Conservation (phyloP, 2,113 vertebrate species). For the Lepisosteus oculatus region DNA sequence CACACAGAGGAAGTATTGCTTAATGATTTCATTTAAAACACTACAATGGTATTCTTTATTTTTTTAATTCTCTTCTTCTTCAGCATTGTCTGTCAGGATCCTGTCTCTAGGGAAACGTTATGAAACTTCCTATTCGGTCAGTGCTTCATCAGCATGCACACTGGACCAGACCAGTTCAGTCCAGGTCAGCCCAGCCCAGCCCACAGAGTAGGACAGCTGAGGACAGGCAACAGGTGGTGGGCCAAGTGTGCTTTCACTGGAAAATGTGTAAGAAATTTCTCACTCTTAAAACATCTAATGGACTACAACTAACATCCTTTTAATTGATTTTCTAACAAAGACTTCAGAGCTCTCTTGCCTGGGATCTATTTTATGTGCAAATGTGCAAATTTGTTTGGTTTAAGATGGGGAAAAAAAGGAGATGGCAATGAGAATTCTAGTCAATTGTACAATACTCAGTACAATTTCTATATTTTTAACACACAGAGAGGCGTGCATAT, state of each 20-base stretch:
- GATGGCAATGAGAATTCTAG: slow-evolving; percentile 21
- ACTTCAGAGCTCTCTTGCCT: not conserved
- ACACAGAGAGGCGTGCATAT: slow-evolving; percentile 10
- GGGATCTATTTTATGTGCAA: slow-evolving; percentile 27
- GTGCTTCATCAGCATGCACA: not conserved
- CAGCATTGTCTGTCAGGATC: not conserved
- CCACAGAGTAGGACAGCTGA: not conserved
- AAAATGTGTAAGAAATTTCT: not conserved
- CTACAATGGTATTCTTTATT: not conserved
- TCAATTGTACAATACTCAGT: not conserved
- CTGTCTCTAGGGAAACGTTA: slow-evolving; percentile 15
- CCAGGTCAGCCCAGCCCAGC: not conserved
- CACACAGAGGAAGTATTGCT: slow-evolving; percentile 3
- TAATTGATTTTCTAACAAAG: slow-evolving; percentile 3
- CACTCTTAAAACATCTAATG: not conserved
- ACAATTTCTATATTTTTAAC: slow-evolving; percentile 4
- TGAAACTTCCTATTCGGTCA: not conserved
- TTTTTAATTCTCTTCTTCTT: not conserved
- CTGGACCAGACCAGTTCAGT: not conserved
- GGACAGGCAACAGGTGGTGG: not conserved
- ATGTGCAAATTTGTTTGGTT: slow-evolving; percentile 31
- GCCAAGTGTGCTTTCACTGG: not conserved
- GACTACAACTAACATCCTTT: not conserved
- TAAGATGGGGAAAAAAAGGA: slow-evolving; percentile 19
- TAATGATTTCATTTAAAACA: not conserved